Evolutionary conservation across 2,113 vertebrate species (phyloP), one percentile per base, ranked within the genome.

Genomic region (Bufo gargarizans): DNA sequence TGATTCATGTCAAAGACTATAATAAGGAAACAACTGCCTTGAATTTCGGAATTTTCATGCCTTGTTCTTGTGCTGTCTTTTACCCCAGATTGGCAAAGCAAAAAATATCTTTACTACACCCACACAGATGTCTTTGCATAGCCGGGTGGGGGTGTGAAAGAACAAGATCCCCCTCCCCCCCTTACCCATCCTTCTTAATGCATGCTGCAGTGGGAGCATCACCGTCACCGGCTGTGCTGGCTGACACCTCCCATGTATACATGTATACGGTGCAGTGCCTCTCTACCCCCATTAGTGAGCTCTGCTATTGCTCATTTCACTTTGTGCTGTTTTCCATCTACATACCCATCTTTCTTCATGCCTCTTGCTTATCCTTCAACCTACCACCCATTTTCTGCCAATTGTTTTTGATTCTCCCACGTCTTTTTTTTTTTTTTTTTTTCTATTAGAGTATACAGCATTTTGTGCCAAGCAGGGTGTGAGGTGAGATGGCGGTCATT

Each of bases 51-150:
- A 45, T 33, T 86, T 50, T 78, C 45, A 45, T 43, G 65, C 56
- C 11, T 50, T 43, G 53, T 11, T 69, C 69, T 33, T 49, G 33
- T 61, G 58, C 58, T 61, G 67, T 59, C 33, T 58, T 50, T 55
- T 78, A 81, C 67, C 69, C 67, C 33, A 20, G 50, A 19, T 49
- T 74, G 59, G 79, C 55, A 61, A 16, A 72, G 10, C 6, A 88
- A 82, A 80, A 81, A 84, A 69, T 69, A 53, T n/a, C 56, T n/a
- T 72, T 59, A 55, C 63, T 87, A 82, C 80, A 84, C 87, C 87
- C 71, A 88, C 87, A 77, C 80, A 88, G 69, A 88, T 53, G 58
- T 58, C 87, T 88, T 47, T 77, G 58, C 80, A 83, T 77, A 58
- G 80, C 47, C 65, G 69, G 4, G 9, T 83, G 80, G 87, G 86